phyloP scores from a whole-genome alignment of 2,888 invertebrate species.

The Apotomis turbidana region DNA sequence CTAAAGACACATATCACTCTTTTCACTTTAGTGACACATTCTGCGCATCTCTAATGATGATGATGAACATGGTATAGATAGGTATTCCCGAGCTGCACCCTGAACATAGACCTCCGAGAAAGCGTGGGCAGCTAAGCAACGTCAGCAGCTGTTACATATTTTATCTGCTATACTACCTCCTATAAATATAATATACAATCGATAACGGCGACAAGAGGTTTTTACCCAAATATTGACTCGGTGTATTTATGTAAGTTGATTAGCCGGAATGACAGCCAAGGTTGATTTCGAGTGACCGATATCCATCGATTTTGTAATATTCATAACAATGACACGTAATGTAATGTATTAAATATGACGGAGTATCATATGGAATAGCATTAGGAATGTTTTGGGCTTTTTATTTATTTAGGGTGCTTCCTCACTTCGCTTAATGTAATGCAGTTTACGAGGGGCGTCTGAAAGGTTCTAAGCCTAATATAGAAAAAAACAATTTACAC shows the following conservation, averaged over 20 bases:
- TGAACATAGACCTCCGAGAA: background rate
- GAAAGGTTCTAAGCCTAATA: too few species aligned
- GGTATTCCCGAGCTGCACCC: too few species aligned
- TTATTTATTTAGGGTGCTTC: too few species aligned
- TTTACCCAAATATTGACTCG: constrained; percentile 1
- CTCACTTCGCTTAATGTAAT: too few species aligned
- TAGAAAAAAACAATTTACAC: too few species aligned
- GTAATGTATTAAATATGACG: background rate
- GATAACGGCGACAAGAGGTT: background rate
- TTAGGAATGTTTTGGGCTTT: too few species aligned
- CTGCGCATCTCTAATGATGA: too few species aligned
- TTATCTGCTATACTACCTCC: background rate
- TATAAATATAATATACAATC: background rate
- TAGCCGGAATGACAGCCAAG: constrained; percentile 22
- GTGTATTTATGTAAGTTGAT: constrained; percentile 13
- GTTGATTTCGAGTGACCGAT: constrained; percentile 16
- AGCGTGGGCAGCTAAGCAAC: background rate
- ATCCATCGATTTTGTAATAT: constrained; percentile 7
- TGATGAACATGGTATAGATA: too few species aligned
- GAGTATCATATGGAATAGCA: too few species aligned
- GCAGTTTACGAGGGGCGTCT: too few species aligned
- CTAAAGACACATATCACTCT: too few species aligned
- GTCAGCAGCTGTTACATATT: constrained; percentile 1
- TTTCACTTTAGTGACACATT: too few species aligned
- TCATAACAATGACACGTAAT: background rate